A percentile compares a stretch with the other conserved stretches of the same genome.
These are phyloP conservation scores for Axinella damicornis DNA, from an alignment of 37 sponge, comb jelly and placozoan genomes.

Conservation along the genomic window DNA sequence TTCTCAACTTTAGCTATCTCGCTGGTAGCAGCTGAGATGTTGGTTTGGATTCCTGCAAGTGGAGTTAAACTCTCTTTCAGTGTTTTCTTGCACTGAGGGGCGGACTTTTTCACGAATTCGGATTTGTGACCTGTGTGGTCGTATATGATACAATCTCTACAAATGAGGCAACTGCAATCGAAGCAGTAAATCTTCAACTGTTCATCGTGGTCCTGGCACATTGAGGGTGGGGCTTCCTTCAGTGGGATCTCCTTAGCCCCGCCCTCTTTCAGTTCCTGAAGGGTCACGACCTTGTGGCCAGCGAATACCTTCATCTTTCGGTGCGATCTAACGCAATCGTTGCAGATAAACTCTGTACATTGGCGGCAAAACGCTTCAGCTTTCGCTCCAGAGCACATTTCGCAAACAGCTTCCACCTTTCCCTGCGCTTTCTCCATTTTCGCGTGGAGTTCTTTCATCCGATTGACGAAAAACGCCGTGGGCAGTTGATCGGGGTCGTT, in stretches of 20 bases:
- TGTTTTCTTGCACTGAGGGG: slow-evolving; percentile 17
- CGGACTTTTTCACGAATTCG: slow-evolving; percentile 29
- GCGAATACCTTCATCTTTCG: slow-evolving; percentile 25
- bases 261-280: slow-evolving; percentile 29
- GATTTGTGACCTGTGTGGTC: slow-evolving; percentile 31
- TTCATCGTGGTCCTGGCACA: slow-evolving; percentile 28
- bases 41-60: slow-evolving; percentile 3
- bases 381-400: slow-evolving; percentile 6
- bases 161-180: slow-evolving; percentile 49
- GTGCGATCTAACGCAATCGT: slow-evolving; percentile 16
- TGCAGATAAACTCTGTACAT: slow-evolving; percentile 39
- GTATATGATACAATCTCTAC: slow-evolving; percentile 30
- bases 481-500: slow-evolving; percentile 14
- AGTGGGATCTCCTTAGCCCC: slow-evolving; percentile 22
- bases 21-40: not conserved
- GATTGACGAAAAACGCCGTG: slow-evolving; percentile 39
- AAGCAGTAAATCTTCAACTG: slow-evolving; percentile 39
- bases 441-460: slow-evolving; percentile 6
- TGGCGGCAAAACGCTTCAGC: slow-evolving; percentile 39
- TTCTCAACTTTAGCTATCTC: not conserved
- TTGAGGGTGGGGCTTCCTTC: not conserved
- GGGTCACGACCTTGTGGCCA: slow-evolving; percentile 15
- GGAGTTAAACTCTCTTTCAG: not conserved
- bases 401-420: slow-evolving; percentile 38
- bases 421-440: slow-evolving; percentile 26